Percentiles rank a stretch among this genome's conserved stretches.
phyloP scores from a whole-genome alignment of 2,888 invertebrate species.

The Stenurella melanura region DNA sequence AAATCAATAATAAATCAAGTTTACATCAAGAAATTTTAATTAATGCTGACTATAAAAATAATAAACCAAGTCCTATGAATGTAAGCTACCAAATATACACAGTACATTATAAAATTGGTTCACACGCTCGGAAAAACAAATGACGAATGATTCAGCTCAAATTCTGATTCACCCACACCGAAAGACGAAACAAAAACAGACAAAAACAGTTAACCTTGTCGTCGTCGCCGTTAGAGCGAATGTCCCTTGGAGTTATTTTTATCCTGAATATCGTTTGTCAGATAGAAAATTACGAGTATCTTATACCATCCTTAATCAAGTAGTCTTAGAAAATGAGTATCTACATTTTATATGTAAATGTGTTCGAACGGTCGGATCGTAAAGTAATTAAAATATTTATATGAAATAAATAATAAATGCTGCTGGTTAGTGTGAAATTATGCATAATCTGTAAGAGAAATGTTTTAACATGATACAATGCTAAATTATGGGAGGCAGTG shows the following conservation, averaged over 20 bases:
- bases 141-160: slow-evolving; percentile 39
- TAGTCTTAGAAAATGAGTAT: background rate
- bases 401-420: background rate
- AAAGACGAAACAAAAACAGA: slow-evolving; percentile 23
- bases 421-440: background rate
- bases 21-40: background rate
- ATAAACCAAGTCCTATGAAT: slow-evolving; percentile 25
- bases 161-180: slow-evolving; percentile 40
- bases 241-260: slow-evolving; percentile 13
- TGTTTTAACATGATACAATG: background rate
- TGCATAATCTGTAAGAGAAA: background rate
- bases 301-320: slow-evolving; percentile 3
- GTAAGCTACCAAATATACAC: slow-evolving; percentile 2
- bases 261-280: slow-evolving; percentile 5
- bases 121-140: slow-evolving; percentile 33
- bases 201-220: slow-evolving; percentile 25
- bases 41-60: background rate
- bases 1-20: background rate
- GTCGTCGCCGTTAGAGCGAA: slow-evolving; percentile 15
- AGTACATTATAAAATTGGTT: slow-evolving; percentile 13
- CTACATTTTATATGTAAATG: background rate
- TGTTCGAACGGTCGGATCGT: background rate
- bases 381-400: slow-evolving; percentile 1
- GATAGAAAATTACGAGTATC: background rate
- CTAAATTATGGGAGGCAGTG: background rate